Evolutionary conservation across 2,888 invertebrate species (phyloP).

Genomic region (Drosophila algonquin): DNA sequence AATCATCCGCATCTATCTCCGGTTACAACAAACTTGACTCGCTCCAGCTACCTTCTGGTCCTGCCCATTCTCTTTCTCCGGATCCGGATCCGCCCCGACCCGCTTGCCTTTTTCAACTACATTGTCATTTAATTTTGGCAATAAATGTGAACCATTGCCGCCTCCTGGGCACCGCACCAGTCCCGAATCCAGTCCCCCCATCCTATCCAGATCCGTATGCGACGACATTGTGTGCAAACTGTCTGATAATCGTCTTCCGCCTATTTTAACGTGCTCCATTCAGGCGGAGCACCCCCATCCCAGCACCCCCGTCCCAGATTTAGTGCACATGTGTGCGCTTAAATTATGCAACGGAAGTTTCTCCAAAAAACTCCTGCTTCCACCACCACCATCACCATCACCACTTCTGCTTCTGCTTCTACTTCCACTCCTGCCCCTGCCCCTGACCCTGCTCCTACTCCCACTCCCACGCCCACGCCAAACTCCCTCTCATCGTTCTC

Average conservation of each 20-base stretch:
- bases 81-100: not conserved
- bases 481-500: slow-evolving; percentile 5
- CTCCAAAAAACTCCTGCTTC: slow-evolving; percentile 27
- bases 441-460: not conserved
- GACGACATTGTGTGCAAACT: slow-evolving; percentile 78
- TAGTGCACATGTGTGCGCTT: slow-evolving; percentile 71
- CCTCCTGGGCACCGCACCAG: slow-evolving; percentile 23
- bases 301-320: not conserved
- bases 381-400: too few species aligned
- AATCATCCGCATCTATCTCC: slow-evolving; percentile 46
- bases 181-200: not conserved
- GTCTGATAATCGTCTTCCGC: slow-evolving; percentile 81
- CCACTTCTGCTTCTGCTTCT: not conserved
- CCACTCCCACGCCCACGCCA: not conserved
- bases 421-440: too few species aligned
- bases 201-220: slow-evolving; percentile 21
- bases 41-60: not conserved
- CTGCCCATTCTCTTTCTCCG: not conserved
- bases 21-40: slow-evolving; percentile 48
- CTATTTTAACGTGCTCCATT: slow-evolving; percentile 71
- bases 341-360: slow-evolving; percentile 76
- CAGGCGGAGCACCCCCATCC: not conserved
- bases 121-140: slow-evolving; percentile 82
- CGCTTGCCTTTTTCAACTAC: slow-evolving; percentile 62
- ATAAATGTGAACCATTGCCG: slow-evolving; percentile 66